Evolutionary conservation across 2,113 vertebrate species (phyloP), one percentile per base, ranked within the genome.

Genomic region (Syngnathus typhle): DNA sequence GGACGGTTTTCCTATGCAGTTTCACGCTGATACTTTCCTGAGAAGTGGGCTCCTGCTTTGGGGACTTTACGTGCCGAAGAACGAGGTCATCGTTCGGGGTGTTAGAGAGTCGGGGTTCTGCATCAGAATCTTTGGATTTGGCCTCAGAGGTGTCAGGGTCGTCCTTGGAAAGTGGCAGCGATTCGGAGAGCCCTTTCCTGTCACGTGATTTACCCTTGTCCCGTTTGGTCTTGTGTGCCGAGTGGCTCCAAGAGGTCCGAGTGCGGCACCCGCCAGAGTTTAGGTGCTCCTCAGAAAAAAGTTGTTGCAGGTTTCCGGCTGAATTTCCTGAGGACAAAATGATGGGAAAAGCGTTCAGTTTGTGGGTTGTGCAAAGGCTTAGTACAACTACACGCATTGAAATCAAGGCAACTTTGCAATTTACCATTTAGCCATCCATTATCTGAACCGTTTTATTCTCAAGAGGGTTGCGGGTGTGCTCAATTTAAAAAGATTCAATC

Each of bases 161-260:
- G 36, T 70, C 80, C 70, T 44, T 79, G 39, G 61, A 58, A 13
- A 58, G 2, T 38, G 73, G 78, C 0, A 39, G 89, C 52, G 27
- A 89, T 84, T 84, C 92, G 64, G 10, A 84, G 56, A 43, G 78
- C 77, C 59, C 67, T 80, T 82, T 92, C 76, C 79, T 89, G 84
- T 81, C 79, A 0, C 74, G 58, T 0, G 60, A 79, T 52, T 67
- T 93, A 87, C 89, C 91, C 75, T 85, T 93, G 76, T 91, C 93
- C 9, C 63, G 71, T 71, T 82, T 87, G 68, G 73, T 63, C 49
- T 79, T 82, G 8, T 69, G 77, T 19, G 66, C 91, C 0, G 91
- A 93, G 68, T 90, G 89, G 88, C 90, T 91, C 73, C 87, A 92
- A 60, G 92, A 67, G 65, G 92, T 90, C 82, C 92, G 88, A 3